Evolutionary conservation across 2,113 vertebrate genomes (phyloP), one percentile per base, ranked within the genome.

Genomic region (Pleuronectes platessa): DNA sequence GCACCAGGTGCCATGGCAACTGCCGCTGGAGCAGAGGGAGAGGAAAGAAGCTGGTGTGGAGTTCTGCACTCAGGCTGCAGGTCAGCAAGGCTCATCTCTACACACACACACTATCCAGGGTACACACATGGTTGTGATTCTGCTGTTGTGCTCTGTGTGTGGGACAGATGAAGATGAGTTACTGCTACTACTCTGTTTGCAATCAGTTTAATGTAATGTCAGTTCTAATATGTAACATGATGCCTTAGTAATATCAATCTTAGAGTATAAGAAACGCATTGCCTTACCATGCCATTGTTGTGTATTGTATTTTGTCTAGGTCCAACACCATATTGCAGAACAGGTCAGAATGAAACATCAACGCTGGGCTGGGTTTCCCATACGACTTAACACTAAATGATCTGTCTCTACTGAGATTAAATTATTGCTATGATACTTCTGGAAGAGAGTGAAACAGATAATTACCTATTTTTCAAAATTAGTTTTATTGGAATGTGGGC

Each of bases 1-100:
- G 10, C 97, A 99, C 90, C 97, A 98, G 93, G 94, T 97, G 93
- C 98, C 98, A 76, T 99, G 98, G 98, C 97, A 99, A 85, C 96
- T 99, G 79, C 98, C 97, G 0, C 90, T 99, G 90, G 98, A 99
- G 87, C 98, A 99, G 74, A 92, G 98, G 40, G 98, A 99, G 68
- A 96, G 95, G 88, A 96, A 96, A 71, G 98, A 98, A 87, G 95
- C 96, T 40, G 95, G 93, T 0, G 95, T 97, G 88, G 97, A 99
- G 74, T 99, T 99, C 93, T 97, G 95, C 84, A 99, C 98, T 0
- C 94, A 97, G 90, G 96, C 97, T 45, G 97, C 97, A 95, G 98
- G 97, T 99, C 90, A 92, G 96, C 69, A 64, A 27, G 27, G 23
- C 60, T 74, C 35, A 42, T 54, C 47, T 42, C 21, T 54, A 40